A percentile compares a stretch with the other conserved stretches of the same genome.
These are phyloP conservation scores for Lontra canadensis DNA, from an alignment of 2,113 vertebrate genomes.

Conservation along the genomic window DNA sequence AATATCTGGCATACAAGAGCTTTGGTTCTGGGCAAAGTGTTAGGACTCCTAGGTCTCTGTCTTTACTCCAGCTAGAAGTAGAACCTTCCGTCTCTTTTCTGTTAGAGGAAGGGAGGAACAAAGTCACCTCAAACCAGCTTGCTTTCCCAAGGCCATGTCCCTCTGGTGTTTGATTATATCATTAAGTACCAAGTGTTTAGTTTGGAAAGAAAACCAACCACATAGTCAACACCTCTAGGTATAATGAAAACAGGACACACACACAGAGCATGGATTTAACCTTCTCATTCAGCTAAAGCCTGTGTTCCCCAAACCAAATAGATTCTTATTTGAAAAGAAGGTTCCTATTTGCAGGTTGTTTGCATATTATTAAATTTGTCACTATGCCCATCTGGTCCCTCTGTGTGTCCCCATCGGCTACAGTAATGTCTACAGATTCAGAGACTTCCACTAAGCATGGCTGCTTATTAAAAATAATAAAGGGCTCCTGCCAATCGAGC, in stretches of 20 bases:
- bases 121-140: neutral
- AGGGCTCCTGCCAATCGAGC: neutral
- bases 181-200: slow-evolving; percentile 37
- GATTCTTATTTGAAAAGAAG: slow-evolving; percentile 29
- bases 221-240: neutral
- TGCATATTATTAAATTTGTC: neutral
- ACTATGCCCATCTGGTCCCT: neutral
- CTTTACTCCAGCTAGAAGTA: neutral
- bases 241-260: neutral
- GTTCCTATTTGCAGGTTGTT: neutral
- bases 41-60: neutral
- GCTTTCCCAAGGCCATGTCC: neutral
- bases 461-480: neutral
- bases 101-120: neutral
- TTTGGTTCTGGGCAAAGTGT: neutral
- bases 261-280: neutral
- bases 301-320: neutral
- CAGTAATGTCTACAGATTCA: neutral
- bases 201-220: slow-evolving; percentile 1
- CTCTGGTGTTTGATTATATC: neutral
- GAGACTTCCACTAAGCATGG: neutral
- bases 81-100: neutral
- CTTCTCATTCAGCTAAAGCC: neutral
- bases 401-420: neutral
- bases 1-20: neutral